Evolutionary conservation across 2,113 vertebrate species (phyloP), one percentile per base, ranked within the genome.

Genomic region (Collichthys lucidus): DNA sequence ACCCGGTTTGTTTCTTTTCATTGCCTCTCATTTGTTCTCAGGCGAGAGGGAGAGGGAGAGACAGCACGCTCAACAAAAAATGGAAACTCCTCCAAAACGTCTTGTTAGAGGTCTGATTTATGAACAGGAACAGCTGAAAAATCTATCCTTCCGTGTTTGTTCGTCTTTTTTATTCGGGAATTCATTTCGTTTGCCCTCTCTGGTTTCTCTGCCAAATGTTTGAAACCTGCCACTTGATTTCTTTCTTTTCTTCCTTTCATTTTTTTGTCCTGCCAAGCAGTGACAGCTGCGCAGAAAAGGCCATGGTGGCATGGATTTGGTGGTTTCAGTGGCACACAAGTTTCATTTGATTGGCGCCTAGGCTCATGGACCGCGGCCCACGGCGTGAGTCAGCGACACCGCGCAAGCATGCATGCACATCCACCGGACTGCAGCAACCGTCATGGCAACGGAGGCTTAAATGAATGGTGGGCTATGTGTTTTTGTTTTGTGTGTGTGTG

Each of bases 271-370:
- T 84, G 90, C 84, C 84, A 87, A 86, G 75, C 74, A 12, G 68
- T 91, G 86, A 90, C 88, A 73, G 82, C 82, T 84, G 76, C 2
- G 84, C 66, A 82, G 52, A 49, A 46, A 77, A 31, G 89, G 92
- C 85, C 91, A 74, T 73, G 83, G 83, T 88, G 89, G 89, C 84
- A 83, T 70, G 85, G 87, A 62, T 83, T 86, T 72, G 6, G 90
- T 22, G 84, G 85, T 93, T 90, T 86, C 70, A 29, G 87, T 85
- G 89, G 89, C 87, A 82, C 83, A 82, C 74, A 82, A 86, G 81
- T 79, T 63, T 49, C 57, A 64, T 90, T 90, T 93, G 92, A 94
- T 93, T 91, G 94, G 93, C 90, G 88, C 90, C 93, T 90, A 40
- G 75, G 78, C 72, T 85, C 74, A 71, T 50, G 82, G 84, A 85